Evolutionary conservation across 2,797 vertebrate species (phyloP), one percentile per base, ranked within the genome.

Genomic region (Fistularia commersonii): DNA sequence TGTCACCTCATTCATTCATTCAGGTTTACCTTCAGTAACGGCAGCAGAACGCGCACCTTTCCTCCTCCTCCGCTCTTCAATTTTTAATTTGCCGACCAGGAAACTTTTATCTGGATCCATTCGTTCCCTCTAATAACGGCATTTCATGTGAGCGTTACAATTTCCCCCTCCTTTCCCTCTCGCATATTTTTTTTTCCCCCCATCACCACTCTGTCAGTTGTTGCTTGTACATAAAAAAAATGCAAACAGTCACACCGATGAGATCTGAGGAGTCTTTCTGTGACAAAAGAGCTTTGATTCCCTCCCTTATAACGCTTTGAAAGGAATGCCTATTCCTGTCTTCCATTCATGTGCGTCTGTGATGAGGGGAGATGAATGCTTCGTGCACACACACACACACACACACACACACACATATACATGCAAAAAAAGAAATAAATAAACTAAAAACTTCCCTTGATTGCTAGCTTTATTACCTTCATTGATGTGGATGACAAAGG

Each of bases 301-400:
- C 37, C 46, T 73, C 53, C 56, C 56, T 54, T 45, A 60, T 70
- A 61, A 66, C 63, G 59, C 64, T 86, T 85, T 82, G 74, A 80
- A 79, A 81, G 54, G 35, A 57, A 81, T 67, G 71, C 68, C 75
- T 83, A 76, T 82, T 86, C 68, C 75, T 83, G 68, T 78, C 77
- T 57, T 62, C 61, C 63, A 80, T 83, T 83, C 79, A 69, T 75
- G 72, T 62, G 68, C 57, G 61, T 64, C 63, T 75, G 64, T 75
- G 76, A 72, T 76, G 77, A 75, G 64, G 72, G 66, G 66, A 66
- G 68, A 47, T 42, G 49, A 70, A 52, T 51, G 56, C 34, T 56
- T 64, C 67, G 61, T 54, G 61, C 42, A 43, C 51, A 31, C 50
- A 54, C 7, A 36, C 13, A 42, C 48, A 50, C 57, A 48, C 9